Evolutionary conservation across 2,888 invertebrate genomes (phyloP), one percentile per base, ranked within the genome.

Genomic region (Blastobasis lacticolella): DNA sequence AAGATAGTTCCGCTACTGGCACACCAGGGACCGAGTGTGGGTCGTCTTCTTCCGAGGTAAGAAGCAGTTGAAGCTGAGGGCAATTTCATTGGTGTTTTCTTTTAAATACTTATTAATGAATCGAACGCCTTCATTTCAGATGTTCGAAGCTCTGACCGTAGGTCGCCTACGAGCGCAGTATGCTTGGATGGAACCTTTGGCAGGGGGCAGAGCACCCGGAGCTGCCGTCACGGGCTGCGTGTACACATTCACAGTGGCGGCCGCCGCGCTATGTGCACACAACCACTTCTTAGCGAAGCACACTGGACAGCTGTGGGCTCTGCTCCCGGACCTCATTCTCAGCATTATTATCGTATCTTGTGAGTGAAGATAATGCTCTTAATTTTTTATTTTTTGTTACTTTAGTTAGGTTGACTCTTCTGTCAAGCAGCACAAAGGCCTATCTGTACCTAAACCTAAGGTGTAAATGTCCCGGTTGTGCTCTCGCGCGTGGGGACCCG

Each of bases 171-270:
- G 93, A 52, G 87, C 92, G 0, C 90, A 92, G 58, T 94, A 94
- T 64, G 90, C 92, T 23, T 94, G 94, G 92, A 69, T 97, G 53
- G 93, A 93, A 54, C 92, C 94, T 0, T 67, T 94, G 6, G 86
- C 94, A 1, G 94, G 94, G 0, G 90, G 91, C n/a, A 91, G 93
- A 56, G 92, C 93, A 40, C 94, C 95, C 0, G 96, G 96, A 0
- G 89, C 90, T 6, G 94, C 93, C 0, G 94, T 95, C 0, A 91
- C 93, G 0, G 88, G 89, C 37, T 90, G 93, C n/a, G 93, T 95
- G 0, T 90, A 94, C 57, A 78, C 93, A 9, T 94, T 92, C 69
- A 92, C 92, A 0, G 80, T 88, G 0, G 90, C 92, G 6, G 90
- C 94, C 54, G 91, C 91, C n/a, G 91, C 92, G 5, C 88, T 95